These are phyloP conservation scores for Colostygia pectinataria DNA, from an alignment of 2,888 invertebrate genomes.

Conservation along the genomic window DNA sequence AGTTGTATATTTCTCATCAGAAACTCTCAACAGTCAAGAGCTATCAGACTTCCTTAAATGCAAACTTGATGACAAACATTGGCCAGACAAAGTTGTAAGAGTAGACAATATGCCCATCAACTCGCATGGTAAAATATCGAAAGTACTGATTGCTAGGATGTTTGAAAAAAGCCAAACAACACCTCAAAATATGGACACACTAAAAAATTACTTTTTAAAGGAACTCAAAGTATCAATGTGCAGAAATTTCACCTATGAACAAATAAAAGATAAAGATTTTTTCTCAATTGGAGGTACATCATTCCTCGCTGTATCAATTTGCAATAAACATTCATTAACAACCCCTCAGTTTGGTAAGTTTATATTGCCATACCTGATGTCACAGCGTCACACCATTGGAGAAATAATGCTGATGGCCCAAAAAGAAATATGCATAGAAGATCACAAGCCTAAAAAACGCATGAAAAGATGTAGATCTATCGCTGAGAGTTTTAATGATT, in stretches of 20 bases:
- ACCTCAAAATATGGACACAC: slow-evolving; percentile 44
- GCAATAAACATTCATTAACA: slow-evolving; percentile 78
- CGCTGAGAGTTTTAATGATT: slow-evolving; percentile 5
- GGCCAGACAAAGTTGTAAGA: slow-evolving; percentile 86
- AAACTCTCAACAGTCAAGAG: slow-evolving; percentile 59
- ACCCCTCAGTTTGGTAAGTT: slow-evolving; percentile 69
- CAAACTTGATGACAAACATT: slow-evolving; percentile 75
- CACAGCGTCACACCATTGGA: slow-evolving; percentile 64
- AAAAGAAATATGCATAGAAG: slow-evolving; percentile 48
- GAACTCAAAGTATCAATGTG: slow-evolving; percentile 52
- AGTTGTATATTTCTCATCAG: slow-evolving; percentile 76
- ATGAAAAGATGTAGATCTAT: slow-evolving; percentile 43
- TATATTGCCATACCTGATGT: slow-evolving; percentile 81
- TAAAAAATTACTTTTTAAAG: slow-evolving; percentile 51
- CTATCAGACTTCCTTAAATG: slow-evolving; percentile 66
- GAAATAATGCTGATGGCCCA: slow-evolving; percentile 56
- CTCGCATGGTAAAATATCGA: slow-evolving; percentile 87
- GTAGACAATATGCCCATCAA: slow-evolving; percentile 84
- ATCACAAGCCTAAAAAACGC: slow-evolving; percentile 45
- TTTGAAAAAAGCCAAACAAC: slow-evolving; percentile 50
- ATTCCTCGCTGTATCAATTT: slow-evolving; percentile 85
- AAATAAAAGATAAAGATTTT: slow-evolving; percentile 76
- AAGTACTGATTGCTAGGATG: slow-evolving; percentile 63
- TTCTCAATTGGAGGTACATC: slow-evolving; percentile 88
- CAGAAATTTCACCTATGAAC: slow-evolving; percentile 53